These are phyloP conservation scores for Rhinopithecus roxellana DNA, from an alignment of 2,113 vertebrate genomes.

Conservation along the genomic window DNA sequence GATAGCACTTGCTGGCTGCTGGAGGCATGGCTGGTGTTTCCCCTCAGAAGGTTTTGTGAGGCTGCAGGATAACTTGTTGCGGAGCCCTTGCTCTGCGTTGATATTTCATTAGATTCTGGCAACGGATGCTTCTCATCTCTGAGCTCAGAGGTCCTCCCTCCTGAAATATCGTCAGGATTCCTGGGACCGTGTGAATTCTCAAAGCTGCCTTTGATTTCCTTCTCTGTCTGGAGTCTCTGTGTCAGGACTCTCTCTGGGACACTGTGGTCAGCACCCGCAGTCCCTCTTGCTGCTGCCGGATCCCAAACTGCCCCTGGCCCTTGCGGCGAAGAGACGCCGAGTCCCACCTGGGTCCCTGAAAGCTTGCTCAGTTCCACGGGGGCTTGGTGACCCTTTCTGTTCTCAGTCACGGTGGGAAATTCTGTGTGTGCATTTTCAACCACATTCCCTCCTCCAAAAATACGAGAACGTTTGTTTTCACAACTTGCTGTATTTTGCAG, in stretches of 20 bases:
- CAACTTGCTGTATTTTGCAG: background rate
- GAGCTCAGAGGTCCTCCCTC: background rate
- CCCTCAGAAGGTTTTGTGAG: fast-evolving
- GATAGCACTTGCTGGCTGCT: fast-evolving
- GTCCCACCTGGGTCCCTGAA: background rate
- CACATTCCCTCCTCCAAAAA: background rate
- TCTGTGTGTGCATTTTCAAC: background rate
- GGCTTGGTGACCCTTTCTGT: background rate
- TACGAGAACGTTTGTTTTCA: background rate
- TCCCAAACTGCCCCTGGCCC: background rate
- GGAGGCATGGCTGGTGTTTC: fast-evolving
- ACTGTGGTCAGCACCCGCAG: fast-evolving
- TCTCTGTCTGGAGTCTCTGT: background rate
- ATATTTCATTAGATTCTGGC: background rate
- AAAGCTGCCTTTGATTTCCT: fast-evolving
- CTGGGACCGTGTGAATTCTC: background rate
- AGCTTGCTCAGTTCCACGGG: background rate
- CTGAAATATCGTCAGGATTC: background rate
- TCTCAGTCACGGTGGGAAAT: fast-evolving
- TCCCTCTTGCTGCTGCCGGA: background rate
- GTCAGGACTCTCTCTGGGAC: background rate
- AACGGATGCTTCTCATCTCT: background rate
- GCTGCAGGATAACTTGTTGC: fast-evolving
- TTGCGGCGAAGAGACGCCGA: background rate
- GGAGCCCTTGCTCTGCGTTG: fast-evolving